Conservation (phyloP, 2,797 vertebrate genomes). For the Lepilemur ruficaudatus region DNA sequence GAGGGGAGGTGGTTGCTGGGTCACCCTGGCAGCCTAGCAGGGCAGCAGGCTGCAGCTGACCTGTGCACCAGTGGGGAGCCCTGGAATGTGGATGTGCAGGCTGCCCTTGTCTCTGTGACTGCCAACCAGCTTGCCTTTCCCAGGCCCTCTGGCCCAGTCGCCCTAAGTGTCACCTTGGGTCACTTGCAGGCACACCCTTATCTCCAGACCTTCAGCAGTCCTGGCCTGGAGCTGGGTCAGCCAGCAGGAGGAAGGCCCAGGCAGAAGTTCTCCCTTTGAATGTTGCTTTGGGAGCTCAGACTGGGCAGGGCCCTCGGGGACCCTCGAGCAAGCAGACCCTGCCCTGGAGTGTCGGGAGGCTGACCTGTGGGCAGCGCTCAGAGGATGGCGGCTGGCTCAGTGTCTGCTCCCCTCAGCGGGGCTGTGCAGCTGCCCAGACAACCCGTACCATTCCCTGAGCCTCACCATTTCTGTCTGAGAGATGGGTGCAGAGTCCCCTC, state of each 20-base stretch:
- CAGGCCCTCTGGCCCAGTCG: background rate
- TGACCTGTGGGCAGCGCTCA: background rate
- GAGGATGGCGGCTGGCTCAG: too few species aligned
- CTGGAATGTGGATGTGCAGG: background rate
- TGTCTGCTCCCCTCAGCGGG: background rate
- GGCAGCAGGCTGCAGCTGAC: too few species aligned
- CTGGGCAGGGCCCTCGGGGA: background rate
- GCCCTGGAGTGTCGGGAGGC: background rate
- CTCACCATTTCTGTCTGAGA: background rate
- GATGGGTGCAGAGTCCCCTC: background rate
- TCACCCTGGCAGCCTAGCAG: background rate
- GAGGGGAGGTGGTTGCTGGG: background rate
- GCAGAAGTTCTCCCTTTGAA: background rate
- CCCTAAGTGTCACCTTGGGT: background rate
- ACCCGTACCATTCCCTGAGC: background rate
- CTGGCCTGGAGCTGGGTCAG: background rate
- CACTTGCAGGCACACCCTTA: background rate
- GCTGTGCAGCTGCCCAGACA: too few species aligned
- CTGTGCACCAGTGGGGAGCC: background rate
- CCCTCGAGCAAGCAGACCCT: background rate
- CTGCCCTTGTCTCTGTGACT: background rate
- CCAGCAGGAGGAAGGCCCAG: background rate
- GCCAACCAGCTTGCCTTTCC: background rate
- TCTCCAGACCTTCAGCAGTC: background rate
- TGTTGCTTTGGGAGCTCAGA: background rate